Base-by-base conservation (phyloP, 1,140 invertebrate species). In the Phymastichus coffea region DNA sequence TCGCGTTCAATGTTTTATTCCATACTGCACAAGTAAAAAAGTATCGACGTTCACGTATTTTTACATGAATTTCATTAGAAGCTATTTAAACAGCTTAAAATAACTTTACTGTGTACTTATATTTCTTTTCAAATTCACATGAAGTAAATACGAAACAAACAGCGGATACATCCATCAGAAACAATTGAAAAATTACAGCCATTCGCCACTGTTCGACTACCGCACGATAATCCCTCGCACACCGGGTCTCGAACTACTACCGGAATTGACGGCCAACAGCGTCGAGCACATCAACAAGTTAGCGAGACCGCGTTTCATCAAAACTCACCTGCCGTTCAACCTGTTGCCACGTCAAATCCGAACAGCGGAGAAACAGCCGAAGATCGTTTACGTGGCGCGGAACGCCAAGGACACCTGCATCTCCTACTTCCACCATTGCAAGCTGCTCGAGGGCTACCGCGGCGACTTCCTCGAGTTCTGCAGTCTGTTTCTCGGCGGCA, bases 331-430 rank as follows among this genome's bases (percentile, higher is more conserved):
- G 19, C 88, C 89, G 0, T 23, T 44, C 8, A 44, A 44, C 20
- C 20, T 44, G 3, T 14, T 44, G 9, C 41, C 41, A 8, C 17
- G 20, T 10, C 17, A 44, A 8, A 44, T 44, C 8, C 3, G 41
- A 14, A 23, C 4, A n/a, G 15, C 8, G 8, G 46, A 28, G 12
- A 48, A 48, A 0, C 79, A 79, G 33, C 77, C 83, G 4, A 83
- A 82, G 84, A 86, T 93, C 1, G 86, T 94, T 51, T 93, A 93
- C 65, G 84, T 93, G 0, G 82, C 84, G 1, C 82, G 92, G 64
- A 91, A 93, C 74, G 87, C 91, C 0, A 93, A 92, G 74, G 92
- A 94, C 71, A 85, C 86, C 0, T 86, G 85, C 22, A 83, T 93
- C 4, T 93, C 90, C 0, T 91, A 88, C 69, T 93, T 83, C 68